Base-by-base conservation (phyloP, 2,113 vertebrate species). In the Platysteira castanea region DNA sequence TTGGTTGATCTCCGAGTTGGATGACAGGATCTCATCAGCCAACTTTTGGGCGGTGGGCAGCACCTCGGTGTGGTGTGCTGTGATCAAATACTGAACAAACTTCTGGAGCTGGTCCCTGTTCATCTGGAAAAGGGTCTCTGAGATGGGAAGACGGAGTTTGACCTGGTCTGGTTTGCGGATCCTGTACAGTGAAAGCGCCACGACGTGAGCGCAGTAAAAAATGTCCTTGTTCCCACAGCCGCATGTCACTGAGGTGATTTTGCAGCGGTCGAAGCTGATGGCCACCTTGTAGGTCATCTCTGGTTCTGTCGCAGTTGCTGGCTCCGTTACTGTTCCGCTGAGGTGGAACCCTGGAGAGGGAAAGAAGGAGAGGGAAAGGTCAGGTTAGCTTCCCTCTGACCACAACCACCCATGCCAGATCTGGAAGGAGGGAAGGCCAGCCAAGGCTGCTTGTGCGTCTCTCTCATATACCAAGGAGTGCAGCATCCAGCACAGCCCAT, bases 71-170 rank as follows among this genome's bases (percentile, higher is more conserved):
- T 99, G 99, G 93, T 99, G 99, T 41, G 99, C 99, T 2, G 99
- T 99, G 97, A 99, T 99, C 97, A 99, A 98, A 97, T 99, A 99
- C 97, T 99, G 99, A 92, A 99, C 99, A 98, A 99, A 98, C 98
- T 99, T 99, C 98, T 99, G 99, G 93, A 99, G 98, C 98, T 99
- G 99, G 97, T 99, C 99, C 91, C 99, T 98, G 98, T 99, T 99
- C 99, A 99, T 99, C 98, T 99, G 99, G 98, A 99, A 99, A 97
- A 99, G 98, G 75, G 99, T 99, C 98, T 99, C 99, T 85, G 99
- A 99, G 97, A 99, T 99, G 96, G 99, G 99, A 98, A 99, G 98
- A 98, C 99, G 98, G 81, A 99, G 98, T 98, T 99, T 99, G 96
- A 99, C 99, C 98, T 99, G 99, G 85, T 99, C 99, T 8, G 99